Evolutionary conservation across 30 jellyfish, hydroid and myxozoan genomes (phyloP).

Genomic region (Hydractinia symbiolongicarpus): DNA sequence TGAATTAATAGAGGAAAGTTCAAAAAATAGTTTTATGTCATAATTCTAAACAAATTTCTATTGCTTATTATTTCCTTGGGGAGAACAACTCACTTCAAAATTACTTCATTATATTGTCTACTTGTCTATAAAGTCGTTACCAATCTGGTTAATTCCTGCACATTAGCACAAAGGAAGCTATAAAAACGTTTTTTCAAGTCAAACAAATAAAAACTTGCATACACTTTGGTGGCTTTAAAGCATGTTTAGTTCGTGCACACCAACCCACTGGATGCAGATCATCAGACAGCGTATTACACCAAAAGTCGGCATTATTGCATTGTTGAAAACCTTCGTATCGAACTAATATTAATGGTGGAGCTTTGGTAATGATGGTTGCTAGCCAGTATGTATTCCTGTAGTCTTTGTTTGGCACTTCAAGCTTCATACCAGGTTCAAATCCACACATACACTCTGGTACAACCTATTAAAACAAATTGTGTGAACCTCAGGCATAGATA

Average conservation of each 20-base stretch:
- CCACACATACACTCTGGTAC: conserved; percentile 73
- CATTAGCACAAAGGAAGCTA: too few species aligned
- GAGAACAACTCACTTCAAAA: too few species aligned
- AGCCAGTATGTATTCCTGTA: conserved; percentile 78
- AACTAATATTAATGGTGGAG: conserved; percentile 69
- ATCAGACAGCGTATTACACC: conserved; percentile 76
- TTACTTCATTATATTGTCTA: too few species aligned
- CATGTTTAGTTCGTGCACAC: conserved; percentile 90
- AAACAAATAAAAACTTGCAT: background rate
- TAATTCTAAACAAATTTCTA: too few species aligned
- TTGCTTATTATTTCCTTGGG: too few species aligned
- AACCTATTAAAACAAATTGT: conserved; percentile 25
- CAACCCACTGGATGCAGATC: conserved; percentile 96
- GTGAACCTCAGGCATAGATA: too few species aligned
- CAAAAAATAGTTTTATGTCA: too few species aligned
- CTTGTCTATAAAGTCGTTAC: too few species aligned
- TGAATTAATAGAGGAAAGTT: too few species aligned
- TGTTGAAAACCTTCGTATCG: conserved; percentile 91
- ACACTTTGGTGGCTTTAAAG: conserved; percentile 90
- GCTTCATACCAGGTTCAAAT: conserved; percentile 90
- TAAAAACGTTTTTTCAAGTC: too few species aligned
- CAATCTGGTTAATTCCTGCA: too few species aligned
- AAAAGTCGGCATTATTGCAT: conserved; percentile 69
- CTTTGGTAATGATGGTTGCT: conserved; percentile 70
- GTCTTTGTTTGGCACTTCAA: conserved; percentile 87